Percentiles rank a stretch among this genome's conserved stretches.
These are phyloP conservation scores for Eriosoma lanigerum DNA, from an alignment of 1,140 invertebrate species.

Conservation along the genomic window DNA sequence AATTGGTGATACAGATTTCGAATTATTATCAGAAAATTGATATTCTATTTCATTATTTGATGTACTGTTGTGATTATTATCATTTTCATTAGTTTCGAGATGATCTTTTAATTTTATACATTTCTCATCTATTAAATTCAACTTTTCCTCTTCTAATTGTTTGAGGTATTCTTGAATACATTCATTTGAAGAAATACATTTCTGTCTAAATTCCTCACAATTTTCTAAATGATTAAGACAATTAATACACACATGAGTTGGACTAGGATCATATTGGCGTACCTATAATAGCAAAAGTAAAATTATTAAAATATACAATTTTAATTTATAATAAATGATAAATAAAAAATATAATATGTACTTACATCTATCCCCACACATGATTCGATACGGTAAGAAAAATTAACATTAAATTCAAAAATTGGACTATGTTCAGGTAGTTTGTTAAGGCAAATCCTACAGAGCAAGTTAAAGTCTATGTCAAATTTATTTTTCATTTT, in stretches of 20 bases:
- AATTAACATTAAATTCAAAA: background rate
- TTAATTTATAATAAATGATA: background rate
- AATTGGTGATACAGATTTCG: constrained; percentile 12
- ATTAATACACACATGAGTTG: background rate
- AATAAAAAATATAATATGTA: background rate
- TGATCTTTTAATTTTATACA: background rate
- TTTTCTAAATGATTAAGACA: constrained; percentile 16
- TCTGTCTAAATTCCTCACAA: constrained; percentile 35
- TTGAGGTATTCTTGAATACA: constrained; percentile 16
- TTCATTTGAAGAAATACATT: constrained; percentile 31
- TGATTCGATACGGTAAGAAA: constrained; percentile 4
- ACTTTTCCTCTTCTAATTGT: background rate
- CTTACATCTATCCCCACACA: constrained; percentile 35
- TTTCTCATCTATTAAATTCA: background rate
- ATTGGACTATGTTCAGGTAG: constrained; percentile 1
- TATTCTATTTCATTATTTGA: background rate
- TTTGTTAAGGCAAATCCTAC: constrained; percentile 20
- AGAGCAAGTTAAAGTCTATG: constrained; percentile 7
- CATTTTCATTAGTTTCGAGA: background rate
- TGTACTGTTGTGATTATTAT: background rate
- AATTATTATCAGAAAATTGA: constrained; percentile 36
- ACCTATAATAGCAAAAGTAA: background rate
- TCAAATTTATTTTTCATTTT: constrained; percentile 30
- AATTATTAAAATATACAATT: background rate
- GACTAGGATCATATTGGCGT: background rate